Conservation (phyloP, 30 jellyfish, hydroid and myxozoan species). For the Morbakka virulenta region DNA sequence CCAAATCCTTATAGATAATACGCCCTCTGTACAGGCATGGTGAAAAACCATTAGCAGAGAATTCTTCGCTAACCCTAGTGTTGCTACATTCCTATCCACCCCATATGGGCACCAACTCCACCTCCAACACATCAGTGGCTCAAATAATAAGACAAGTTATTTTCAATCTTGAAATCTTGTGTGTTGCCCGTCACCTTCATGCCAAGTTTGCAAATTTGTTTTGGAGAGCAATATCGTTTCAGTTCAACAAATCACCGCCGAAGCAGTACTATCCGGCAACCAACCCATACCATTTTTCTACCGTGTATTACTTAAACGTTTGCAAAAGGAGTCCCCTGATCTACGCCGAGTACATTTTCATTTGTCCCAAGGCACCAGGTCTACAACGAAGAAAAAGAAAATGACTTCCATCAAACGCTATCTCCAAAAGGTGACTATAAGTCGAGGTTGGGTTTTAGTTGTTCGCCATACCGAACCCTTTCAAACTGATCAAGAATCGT, state of each 20-base stretch:
- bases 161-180: background rate
- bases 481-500: background rate
- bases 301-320: background rate
- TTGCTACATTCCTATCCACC: background rate
- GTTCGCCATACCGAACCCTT: constrained; percentile 7
- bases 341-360: background rate
- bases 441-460: background rate
- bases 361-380: background rate
- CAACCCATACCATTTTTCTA: background rate
- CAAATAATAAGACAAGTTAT: background rate
- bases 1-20: too few relatives aligned
- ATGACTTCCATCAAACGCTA: background rate
- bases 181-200: background rate
- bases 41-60: too few relatives aligned
- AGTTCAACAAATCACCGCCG: background rate
- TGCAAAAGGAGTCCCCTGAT: constrained; percentile 1
- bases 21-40: too few relatives aligned
- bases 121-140: background rate
- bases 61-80: background rate
- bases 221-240: background rate
- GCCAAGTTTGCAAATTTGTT: background rate
- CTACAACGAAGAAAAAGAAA: background rate
- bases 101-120: background rate
- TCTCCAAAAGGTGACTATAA: too few relatives aligned
- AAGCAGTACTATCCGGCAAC: background rate